phyloP scores from a whole-genome alignment of 2,113 vertebrate genomes.

The Pedetes capensis region DNA sequence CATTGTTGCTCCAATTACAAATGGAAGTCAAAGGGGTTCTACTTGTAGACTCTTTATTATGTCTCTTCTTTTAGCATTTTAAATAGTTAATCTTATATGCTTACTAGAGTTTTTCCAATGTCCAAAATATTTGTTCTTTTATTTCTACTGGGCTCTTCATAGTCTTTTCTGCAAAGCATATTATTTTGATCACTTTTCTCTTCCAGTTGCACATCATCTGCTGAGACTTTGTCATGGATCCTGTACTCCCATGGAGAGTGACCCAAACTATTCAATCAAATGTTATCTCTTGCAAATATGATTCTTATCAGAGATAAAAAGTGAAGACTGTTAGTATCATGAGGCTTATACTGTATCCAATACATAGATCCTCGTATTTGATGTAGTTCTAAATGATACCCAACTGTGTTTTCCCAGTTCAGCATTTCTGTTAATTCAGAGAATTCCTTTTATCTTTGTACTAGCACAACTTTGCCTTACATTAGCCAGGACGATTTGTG shows the following conservation, averaged over 20 bases:
- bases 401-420: not conserved
- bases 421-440: not conserved
- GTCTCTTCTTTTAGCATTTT: not conserved
- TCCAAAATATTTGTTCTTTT: not conserved
- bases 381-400: not conserved
- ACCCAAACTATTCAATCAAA: not conserved
- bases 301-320: not conserved
- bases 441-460: not conserved
- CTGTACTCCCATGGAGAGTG: not conserved
- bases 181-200: not conserved
- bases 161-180: not conserved
- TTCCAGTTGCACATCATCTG: not conserved
- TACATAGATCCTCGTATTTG: not conserved
- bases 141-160: rapidly evolving
- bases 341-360: not conserved
- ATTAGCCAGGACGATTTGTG: not conserved
- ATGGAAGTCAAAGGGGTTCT: not conserved
- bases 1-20: not conserved
- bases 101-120: too few species aligned
- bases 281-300: not conserved
- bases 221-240: not conserved
- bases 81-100: not conserved
- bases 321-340: not conserved
- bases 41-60: not conserved
- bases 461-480: not conserved